These are phyloP conservation scores for Lagocephalus sceleratus DNA, from an alignment of 2,797 vertebrate genomes.

Conservation along the genomic window DNA sequence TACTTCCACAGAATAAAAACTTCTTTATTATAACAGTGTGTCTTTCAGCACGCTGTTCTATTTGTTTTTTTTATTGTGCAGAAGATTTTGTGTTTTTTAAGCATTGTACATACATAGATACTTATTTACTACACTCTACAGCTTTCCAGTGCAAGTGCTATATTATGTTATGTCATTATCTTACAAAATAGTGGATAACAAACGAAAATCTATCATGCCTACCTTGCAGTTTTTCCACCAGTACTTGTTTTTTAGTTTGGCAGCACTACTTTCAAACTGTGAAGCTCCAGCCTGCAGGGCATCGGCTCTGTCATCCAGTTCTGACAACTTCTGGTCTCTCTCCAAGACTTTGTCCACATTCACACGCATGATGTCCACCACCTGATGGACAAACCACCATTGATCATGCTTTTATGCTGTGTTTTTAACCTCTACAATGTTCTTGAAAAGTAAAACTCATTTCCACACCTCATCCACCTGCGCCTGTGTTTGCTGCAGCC, in stretches of 20 bases:
- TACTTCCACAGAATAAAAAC: too few species aligned
- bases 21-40: too few species aligned
- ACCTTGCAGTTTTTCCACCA: conserved; percentile 96
- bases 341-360: conserved; percentile 91
- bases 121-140: too few species aligned
- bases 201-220: background rate
- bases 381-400: conserved; percentile 63
- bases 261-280: conserved; percentile 87
- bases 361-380: conserved; percentile 88
- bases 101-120: too few species aligned
- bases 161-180: background rate
- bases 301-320: conserved; percentile 87
- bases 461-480: conserved; percentile 88
- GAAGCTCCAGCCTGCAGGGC: conserved; percentile 86
- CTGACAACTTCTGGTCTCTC: conserved; percentile 84
- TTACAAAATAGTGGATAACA: background rate
- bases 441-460: background rate
- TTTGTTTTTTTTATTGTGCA: too few species aligned
- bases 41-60: too few species aligned
- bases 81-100: too few species aligned
- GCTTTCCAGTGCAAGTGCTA: too few species aligned
- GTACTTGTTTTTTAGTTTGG: conserved; percentile 91
- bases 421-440: background rate
- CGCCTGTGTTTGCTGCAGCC: conserved; percentile 86
- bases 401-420: background rate